phyloP scores from a whole-genome alignment of 2,888 invertebrate species.

The Rhingia rostrata region DNA sequence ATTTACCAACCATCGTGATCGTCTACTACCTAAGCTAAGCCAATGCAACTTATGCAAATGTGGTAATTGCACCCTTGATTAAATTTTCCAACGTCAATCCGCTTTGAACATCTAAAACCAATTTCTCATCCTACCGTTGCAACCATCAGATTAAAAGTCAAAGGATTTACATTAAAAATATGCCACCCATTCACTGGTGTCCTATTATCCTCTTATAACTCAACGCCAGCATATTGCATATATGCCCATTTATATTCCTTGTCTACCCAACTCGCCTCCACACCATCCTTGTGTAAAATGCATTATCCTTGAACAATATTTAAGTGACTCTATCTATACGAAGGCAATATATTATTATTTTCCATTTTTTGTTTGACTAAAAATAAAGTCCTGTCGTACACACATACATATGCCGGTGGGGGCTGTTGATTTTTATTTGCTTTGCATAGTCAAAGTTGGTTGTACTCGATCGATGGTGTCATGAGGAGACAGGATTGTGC shows the following conservation, averaged over 20 bases:
- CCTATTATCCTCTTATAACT: background rate
- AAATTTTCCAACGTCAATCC: too few species aligned
- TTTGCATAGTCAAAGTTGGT: slow-evolving; percentile 12
- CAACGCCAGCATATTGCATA: background rate
- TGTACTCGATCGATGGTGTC: background rate
- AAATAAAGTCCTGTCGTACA: background rate
- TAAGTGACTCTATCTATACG: slow-evolving; percentile 20
- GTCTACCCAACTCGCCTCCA: background rate
- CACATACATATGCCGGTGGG: slow-evolving; percentile 6
- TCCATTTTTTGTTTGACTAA: background rate
- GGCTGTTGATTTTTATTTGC: slow-evolving; percentile 1
- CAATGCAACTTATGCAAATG: too few species aligned
- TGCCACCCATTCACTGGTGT: background rate
- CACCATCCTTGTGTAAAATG: slow-evolving; percentile 17
- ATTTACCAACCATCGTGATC: too few species aligned
- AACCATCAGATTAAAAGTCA: background rate
- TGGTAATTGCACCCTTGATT: too few species aligned
- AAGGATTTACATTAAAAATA: background rate
- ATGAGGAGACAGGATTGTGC: background rate
- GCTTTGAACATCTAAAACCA: background rate
- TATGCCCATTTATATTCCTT: background rate
- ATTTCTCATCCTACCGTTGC: background rate
- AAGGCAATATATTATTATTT: slow-evolving; percentile 28
- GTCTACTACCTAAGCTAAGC: too few species aligned
- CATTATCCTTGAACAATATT: slow-evolving; percentile 46